Percentiles rank a stretch among this genome's conserved stretches.
These are phyloP conservation scores for Meandrusa payeni DNA, from an alignment of 2,888 invertebrate genomes.

Conservation along the genomic window DNA sequence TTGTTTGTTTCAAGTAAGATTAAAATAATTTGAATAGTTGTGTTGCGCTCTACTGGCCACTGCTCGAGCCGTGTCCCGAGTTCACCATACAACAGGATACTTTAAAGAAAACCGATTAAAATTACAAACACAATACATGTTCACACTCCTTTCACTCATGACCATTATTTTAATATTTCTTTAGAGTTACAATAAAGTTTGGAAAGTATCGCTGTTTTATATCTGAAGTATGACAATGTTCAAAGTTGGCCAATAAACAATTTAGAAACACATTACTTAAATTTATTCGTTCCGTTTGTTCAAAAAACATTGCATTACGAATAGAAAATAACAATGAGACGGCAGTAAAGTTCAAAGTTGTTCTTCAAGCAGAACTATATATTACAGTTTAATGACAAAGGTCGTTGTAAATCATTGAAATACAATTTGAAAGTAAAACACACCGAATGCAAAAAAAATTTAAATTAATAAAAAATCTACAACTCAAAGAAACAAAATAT, in stretches of 20 bases:
- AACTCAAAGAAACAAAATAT: too few species aligned
- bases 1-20: too few species aligned
- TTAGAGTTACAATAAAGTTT: neutral
- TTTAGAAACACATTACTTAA: constrained; percentile 2
- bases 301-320: neutral
- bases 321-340: constrained; percentile 3
- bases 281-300: constrained; percentile 7
- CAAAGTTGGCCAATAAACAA: constrained; percentile 4
- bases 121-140: too few species aligned
- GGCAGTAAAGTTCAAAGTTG: constrained; percentile 3
- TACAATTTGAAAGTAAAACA: constrained; percentile 5
- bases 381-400: constrained; percentile 9
- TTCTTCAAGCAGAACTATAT: constrained; percentile 1
- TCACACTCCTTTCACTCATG: too few species aligned
- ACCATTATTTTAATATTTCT: neutral
- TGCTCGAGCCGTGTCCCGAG: too few species aligned
- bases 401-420: neutral
- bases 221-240: constrained; percentile 1
- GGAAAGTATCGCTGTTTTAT: neutral
- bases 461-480: too few species aligned
- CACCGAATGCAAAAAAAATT: too few species aligned
- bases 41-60: too few species aligned
- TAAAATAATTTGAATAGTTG: too few species aligned
- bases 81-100: too few species aligned
- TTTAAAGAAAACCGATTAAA: too few species aligned